phyloP scores from a whole-genome alignment of 92 coral and sea anemone genomes.

The Parazoanthus swiftii region DNA sequence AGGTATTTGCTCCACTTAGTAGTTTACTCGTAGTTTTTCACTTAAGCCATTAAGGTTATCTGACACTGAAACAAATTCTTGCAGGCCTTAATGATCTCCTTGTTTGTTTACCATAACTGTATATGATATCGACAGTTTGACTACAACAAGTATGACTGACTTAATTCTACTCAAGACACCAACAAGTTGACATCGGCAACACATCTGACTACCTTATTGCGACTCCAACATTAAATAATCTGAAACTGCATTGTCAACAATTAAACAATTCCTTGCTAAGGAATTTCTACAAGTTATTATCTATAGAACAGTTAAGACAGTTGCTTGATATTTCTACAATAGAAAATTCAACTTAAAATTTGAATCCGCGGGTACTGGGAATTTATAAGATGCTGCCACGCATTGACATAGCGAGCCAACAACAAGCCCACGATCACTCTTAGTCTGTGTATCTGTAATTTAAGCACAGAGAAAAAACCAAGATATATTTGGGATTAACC shows the following conservation, averaged over 20 bases:
- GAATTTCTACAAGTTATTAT: neutral
- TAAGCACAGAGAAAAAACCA: too few species aligned
- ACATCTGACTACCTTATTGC: neutral
- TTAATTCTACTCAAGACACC: neutral
- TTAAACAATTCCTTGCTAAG: neutral
- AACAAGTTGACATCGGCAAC: neutral
- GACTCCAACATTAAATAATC: neutral
- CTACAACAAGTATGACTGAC: neutral
- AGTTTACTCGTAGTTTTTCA: neutral
- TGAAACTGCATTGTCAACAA: neutral
- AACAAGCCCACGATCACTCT: neutral
- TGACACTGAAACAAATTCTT: neutral
- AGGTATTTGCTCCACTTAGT: slow-evolving; percentile 3
- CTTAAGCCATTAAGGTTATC: neutral
- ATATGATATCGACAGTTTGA: neutral
- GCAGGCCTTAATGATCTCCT: neutral
- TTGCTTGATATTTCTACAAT: neutral
- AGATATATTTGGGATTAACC: neutral
- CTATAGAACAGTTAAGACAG: neutral
- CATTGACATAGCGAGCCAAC: neutral
- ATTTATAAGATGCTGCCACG: neutral
- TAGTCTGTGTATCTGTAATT: neutral
- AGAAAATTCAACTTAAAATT: neutral
- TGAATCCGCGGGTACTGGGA: neutral
- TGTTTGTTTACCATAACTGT: neutral